Conservation (phyloP, 2,797 vertebrate species). For the Lutjanus argentimaculatus region DNA sequence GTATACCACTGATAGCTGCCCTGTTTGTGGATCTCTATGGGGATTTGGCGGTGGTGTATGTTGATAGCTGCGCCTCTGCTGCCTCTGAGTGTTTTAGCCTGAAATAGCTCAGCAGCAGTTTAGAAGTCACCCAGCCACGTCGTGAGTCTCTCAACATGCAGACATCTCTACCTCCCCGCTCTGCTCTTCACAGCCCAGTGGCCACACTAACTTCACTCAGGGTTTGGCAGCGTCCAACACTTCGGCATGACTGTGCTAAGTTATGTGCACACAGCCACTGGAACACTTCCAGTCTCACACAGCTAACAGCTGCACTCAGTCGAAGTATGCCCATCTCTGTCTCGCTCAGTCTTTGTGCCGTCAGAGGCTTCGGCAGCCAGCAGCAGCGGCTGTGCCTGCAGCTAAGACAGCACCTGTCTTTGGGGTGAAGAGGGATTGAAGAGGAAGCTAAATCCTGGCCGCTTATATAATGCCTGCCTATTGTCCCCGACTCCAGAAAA, state of each 20-base stretch:
- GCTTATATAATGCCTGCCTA: constrained; percentile 43
- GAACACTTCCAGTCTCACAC: constrained; percentile 46
- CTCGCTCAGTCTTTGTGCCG: constrained; percentile 29
- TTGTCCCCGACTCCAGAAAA: constrained; percentile 50
- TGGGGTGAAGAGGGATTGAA: constrained; percentile 57
- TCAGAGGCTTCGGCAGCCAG: constrained; percentile 24
- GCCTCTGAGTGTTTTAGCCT: constrained; percentile 59
- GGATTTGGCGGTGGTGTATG: constrained; percentile 58
- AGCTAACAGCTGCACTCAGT: constrained; percentile 68
- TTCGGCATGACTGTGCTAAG: constrained; percentile 70
- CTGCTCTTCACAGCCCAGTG: constrained; percentile 59
- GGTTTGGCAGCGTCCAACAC: constrained; percentile 51
- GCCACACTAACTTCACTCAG: constrained; percentile 46
- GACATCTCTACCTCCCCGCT: constrained; percentile 36
- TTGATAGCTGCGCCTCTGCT: constrained; percentile 60
- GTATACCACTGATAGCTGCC: constrained; percentile 51
- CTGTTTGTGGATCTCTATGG: constrained; percentile 68
- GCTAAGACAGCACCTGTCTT: constrained; percentile 74
- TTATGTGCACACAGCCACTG: constrained; percentile 60
- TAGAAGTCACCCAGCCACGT: constrained; percentile 50
- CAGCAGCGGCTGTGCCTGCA: constrained; percentile 15
- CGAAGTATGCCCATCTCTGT: constrained; percentile 52
- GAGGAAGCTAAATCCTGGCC: constrained; percentile 38
- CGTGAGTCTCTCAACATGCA: constrained; percentile 42
- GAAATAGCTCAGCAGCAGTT: constrained; percentile 75